These are phyloP conservation scores for Pectinophora gossypiella DNA, from an alignment of 1,140 invertebrate species.

Conservation along the genomic window DNA sequence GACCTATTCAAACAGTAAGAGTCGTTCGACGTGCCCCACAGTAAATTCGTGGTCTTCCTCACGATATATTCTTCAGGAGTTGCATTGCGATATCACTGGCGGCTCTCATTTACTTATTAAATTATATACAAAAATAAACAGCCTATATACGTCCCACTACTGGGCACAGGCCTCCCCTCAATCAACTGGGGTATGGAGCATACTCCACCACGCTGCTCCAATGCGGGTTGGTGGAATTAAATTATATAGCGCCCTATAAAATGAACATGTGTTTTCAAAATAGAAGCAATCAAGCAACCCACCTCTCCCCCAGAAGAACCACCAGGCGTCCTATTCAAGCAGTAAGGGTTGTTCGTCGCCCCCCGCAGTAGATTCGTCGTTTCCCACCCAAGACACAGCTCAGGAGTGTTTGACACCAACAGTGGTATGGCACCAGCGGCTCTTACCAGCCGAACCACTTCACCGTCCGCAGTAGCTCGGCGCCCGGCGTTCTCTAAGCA, in stretches of 20 bases:
- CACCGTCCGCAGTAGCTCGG: slow-evolving; percentile 78
- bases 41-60: slow-evolving; percentile 81
- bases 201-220: too few relatives aligned
- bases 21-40: slow-evolving; percentile 80
- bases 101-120: too few relatives aligned
- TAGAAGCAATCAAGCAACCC: too few relatives aligned
- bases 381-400: slow-evolving; percentile 84
- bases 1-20: slow-evolving; percentile 82
- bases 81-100: slow-evolving; percentile 84
- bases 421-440: slow-evolving; percentile 86
- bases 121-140: too few relatives aligned
- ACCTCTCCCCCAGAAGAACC: slow-evolving; percentile 89
- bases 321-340: slow-evolving; percentile 78
- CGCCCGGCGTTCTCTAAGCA: slow-evolving; percentile 74
- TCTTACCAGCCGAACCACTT: slow-evolving; percentile 76
- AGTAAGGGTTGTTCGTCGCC: slow-evolving; percentile 87
- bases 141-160: too few relatives aligned
- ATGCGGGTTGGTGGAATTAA: too few relatives aligned
- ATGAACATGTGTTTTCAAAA: too few relatives aligned
- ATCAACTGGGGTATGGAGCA: too few relatives aligned
- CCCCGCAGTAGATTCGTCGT: slow-evolving; percentile 80
- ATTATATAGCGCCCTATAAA: background rate
- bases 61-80: slow-evolving; percentile 86
- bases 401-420: slow-evolving; percentile 88
- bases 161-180: too few relatives aligned